phyloP scores from a whole-genome alignment of 2,113 vertebrate species.

The Nesogale talazaci region DNA sequence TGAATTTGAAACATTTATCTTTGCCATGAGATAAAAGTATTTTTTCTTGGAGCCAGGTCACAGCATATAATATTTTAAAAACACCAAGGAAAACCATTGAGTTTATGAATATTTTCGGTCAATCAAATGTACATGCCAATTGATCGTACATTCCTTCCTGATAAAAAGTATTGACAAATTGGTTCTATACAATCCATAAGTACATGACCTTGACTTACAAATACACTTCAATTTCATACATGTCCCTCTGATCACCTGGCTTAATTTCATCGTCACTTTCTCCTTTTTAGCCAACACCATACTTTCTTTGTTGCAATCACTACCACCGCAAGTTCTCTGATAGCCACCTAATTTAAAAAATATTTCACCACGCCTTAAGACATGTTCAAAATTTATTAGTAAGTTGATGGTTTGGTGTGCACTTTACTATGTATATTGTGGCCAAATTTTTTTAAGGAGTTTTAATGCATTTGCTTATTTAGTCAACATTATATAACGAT shows the following conservation, averaged over 20 bases:
- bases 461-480: background rate
- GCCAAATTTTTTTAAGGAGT: background rate
- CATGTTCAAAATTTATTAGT: background rate
- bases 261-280: conserved; percentile 41
- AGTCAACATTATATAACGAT: background rate
- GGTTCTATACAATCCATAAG: background rate
- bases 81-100: background rate
- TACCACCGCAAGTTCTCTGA: background rate
- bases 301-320: background rate
- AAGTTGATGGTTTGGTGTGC: background rate
- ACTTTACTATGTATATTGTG: background rate
- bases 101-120: background rate
- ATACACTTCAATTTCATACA: background rate
- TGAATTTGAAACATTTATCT: background rate
- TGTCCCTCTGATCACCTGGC: background rate
- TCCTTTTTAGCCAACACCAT: conserved; percentile 9
- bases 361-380: background rate
- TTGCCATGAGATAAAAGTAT: conserved; percentile 3
- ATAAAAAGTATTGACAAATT: background rate
- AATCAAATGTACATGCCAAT: background rate
- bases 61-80: background rate
- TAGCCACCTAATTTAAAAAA: background rate
- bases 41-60: background rate
- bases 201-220: background rate
- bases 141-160: background rate